Base-by-base conservation (phyloP, 2,888 invertebrate species). In the Ypsolopha scabrella region DNA sequence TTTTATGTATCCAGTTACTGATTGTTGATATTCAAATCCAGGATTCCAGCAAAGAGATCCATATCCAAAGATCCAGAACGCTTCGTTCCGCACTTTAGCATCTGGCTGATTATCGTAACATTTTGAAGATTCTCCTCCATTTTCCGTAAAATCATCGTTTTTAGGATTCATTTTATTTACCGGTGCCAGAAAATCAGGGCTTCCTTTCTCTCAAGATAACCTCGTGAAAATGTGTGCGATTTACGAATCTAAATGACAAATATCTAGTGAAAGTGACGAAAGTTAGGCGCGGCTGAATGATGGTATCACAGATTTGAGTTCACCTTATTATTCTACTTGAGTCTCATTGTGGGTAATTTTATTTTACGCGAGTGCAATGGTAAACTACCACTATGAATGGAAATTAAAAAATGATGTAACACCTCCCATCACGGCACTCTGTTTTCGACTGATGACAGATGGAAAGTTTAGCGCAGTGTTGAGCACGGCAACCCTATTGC, bases 11-110 rank as follows among this genome's bases (percentile, higher is more conserved):
- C 98, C 98, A 10, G 92, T 91, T 10, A 94, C 82, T 53, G 93
- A 93, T 65, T 91, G 90, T 62, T 91, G 89, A 71, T 92, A 96
- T 51, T 92, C 91, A 73, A 98, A 98, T 50, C 98, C 97, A 0
- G 96, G 96, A 78, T 94, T 91, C 98, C 98, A 98, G 79, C 97
- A 95, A 48, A 98, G 79, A 0, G 97, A 97, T 4, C 98, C 98
- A 66, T 98, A 98, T 0, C 97, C 98, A 70, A 98, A 98, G 34
- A 98, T 90, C 97, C 97, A 98, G 68, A 94, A 73, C 14, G 87
- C 83, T 53, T 88, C 87, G 48, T 74, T 83, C 58, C 78, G 72
- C 49, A 56, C 63, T 39, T 60, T 69, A 50, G 61, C 59, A 48
- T 73, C 72, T 48, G 65, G 64, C 35, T 54, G 56, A 59, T 43